Base-by-base conservation (phyloP, 2,888 invertebrate species). In the Cephus nigrinus region DNA sequence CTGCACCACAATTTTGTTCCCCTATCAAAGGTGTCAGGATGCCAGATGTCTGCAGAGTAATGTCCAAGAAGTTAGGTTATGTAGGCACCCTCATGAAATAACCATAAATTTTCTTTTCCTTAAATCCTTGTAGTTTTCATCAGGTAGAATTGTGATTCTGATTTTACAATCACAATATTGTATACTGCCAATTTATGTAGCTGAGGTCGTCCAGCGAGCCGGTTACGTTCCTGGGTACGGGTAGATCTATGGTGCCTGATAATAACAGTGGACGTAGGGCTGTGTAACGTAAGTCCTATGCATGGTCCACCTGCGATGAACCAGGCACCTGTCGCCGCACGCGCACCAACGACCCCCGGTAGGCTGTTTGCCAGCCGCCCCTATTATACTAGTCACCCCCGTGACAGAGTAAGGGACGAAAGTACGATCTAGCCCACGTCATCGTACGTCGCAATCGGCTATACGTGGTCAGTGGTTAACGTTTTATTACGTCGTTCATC, bases 281-380 rank as follows among this genome's bases (percentile, higher is more conserved):
- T 71, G 34, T 76, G 80, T n/a, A 77, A 78, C 77, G 81, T 77
- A 78, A 79, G 79, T 80, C 80, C 84, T 79, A 78, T 82, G 85
- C 82, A 85, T 82, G 88, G 88, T 89, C 86, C 89, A 89, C 88
- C 88, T 89, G 89, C 88, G 84, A 84, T 82, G 85, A 84, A 83
- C 81, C 81, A 81, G 83, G 85, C 88, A 89, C 88, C 88, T 89
- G 88, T 88, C 87, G 85, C 82, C 82, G 84, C 84, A 84, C 85
- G 84, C 85, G 86, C 85, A 82, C 83, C 82, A 80, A 78, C 81
- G 78, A 84, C 82, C 71, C 71, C 71, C 71, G 71, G 71, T 33
- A 71, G 71, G 31, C 32, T 71, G 71, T 71, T 71, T 33, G 71
- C 71, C 71, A 31, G 32, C 71, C 71, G 71, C 71, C 71, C 71